phyloP scores from a whole-genome alignment of 2,888 invertebrate species.

The Stenoptilia bipunctidactyla region DNA sequence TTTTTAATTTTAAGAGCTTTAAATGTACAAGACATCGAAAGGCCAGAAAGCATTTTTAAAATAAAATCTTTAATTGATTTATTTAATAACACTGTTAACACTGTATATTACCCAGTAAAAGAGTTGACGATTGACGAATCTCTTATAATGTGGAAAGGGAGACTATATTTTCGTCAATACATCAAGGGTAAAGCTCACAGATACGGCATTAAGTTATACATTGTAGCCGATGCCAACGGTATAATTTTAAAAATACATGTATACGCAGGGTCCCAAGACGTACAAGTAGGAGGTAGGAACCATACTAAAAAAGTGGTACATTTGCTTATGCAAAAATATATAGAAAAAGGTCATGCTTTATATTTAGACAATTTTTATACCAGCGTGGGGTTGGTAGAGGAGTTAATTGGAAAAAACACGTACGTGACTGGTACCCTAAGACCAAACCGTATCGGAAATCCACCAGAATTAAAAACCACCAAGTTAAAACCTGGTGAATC shows the following conservation, averaged over 20 bases:
- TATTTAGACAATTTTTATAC: slow-evolving; percentile 20
- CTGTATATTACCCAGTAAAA: slow-evolving; percentile 13
- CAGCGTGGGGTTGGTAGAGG: slow-evolving; percentile 5
- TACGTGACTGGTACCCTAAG: slow-evolving; percentile 18
- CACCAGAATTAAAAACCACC: slow-evolving; percentile 5
- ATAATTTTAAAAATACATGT: slow-evolving; percentile 21
- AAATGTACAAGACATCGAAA: slow-evolving; percentile 16
- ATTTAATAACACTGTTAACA: slow-evolving; percentile 20
- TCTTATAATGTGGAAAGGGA: slow-evolving; percentile 18
- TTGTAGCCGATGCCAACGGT: slow-evolving; percentile 16
- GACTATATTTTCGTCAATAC: slow-evolving; percentile 21
- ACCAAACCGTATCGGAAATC: slow-evolving; percentile 15
- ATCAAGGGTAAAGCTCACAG: slow-evolving; percentile 19
- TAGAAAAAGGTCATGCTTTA: slow-evolving; percentile 15
- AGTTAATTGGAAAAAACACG: too few relatives aligned
- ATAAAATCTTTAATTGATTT: slow-evolving; percentile 13
- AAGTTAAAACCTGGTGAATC: slow-evolving; percentile 16
- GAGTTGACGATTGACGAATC: slow-evolving; percentile 12
- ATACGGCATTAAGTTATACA: slow-evolving; percentile 24
- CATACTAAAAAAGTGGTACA: slow-evolving; percentile 20
- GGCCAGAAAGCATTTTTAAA: slow-evolving; percentile 17
- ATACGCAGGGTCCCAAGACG: slow-evolving; percentile 20
- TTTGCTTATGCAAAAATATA: slow-evolving; percentile 15
- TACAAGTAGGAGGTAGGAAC: slow-evolving; percentile 20
- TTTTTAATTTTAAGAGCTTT: slow-evolving; percentile 19